Conservation (phyloP, 2,888 invertebrate species). For the Parelbella ahira region DNA sequence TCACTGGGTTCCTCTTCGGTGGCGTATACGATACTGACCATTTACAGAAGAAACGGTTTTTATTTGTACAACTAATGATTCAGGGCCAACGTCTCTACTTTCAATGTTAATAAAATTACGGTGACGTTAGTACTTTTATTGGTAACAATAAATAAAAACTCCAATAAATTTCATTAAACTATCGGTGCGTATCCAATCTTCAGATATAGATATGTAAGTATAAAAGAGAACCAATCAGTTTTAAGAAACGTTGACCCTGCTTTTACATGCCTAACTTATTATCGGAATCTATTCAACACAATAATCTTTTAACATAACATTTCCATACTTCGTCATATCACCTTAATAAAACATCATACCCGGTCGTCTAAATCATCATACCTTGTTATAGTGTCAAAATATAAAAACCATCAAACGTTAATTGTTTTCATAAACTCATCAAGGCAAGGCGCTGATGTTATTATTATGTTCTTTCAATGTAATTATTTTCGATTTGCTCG, state of each 20-base stretch:
- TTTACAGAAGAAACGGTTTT: constrained; percentile 73
- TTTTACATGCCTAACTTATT: constrained; percentile 14
- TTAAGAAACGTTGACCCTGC: constrained; percentile 28
- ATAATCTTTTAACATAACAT: too few species aligned
- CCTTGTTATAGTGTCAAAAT: constrained; percentile 25
- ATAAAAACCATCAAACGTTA: too few species aligned
- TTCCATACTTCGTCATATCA: too few species aligned
- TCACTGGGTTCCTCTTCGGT: constrained; percentile 83
- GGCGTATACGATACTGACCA: constrained; percentile 72
- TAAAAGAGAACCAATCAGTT: too few species aligned
- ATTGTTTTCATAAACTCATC: constrained; percentile 24
- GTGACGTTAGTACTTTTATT: too few species aligned
- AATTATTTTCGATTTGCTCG: constrained; percentile 5
- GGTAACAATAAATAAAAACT: neutral
- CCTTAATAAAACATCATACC: too few species aligned
- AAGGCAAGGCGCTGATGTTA: constrained; percentile 20
- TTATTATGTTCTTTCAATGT: neutral
- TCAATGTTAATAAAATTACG: too few species aligned
- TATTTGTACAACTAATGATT: constrained; percentile 48
- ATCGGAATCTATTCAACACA: constrained; percentile 1
- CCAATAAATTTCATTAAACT: constrained; percentile 9
- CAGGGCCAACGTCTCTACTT: constrained; percentile 29
- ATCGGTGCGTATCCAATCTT: neutral
- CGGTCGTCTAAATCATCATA: constrained; percentile 23
- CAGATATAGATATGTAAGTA: too few species aligned